Evolutionary conservation across 2,797 vertebrate species (phyloP), one percentile per base, ranked within the genome.

Genomic region (Buceros bicornis): DNA sequence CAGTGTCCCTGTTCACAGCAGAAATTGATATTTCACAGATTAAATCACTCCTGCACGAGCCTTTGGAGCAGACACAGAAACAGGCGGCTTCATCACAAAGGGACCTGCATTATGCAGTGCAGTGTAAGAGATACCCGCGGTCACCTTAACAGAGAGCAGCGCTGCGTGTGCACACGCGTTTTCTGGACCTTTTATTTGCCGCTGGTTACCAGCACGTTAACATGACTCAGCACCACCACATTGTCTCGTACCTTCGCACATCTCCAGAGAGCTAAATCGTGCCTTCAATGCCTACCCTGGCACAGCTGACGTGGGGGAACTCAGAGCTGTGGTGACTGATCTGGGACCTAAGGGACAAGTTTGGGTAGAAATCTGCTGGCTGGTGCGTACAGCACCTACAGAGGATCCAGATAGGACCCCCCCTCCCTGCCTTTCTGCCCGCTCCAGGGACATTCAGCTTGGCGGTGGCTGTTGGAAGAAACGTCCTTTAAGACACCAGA

Each of bases 81-180:
- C 17, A 14, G 37, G 45, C 26, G 19, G 16, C n/a, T 54, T 74
- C 42, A n/a, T 40, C 45, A 40, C 21, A 56, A 29, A 53, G 37
- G 19, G 43, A 48, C 20, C 50, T 57, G 50, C 24, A 21, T 16
- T 40, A 28, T 2, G 15, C 54, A 60, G 64, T 16, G 21, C 0
- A 25, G 24, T 18, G 40, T 11, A 21, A 37, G 2, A 54, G 16
- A 37, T 8, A 35, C 70, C 45, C 12, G 22, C 16, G 14, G 31
- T 16, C 29, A 42, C 17, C 28, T 21, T 65, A 33, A 25, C 24
- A 9, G 37, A 12, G n/a, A 45, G 40, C 26, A 26, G 29, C 2
- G 4, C 70, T 54, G 29, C 5, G 18, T 24, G 13, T 1, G 6
- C 19, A 18, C 48, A 33, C 0, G 1, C 28, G 0, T 9, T 21